phyloP scores from a whole-genome alignment of 2,113 vertebrate species.

The Apaloderma vittatum region DNA sequence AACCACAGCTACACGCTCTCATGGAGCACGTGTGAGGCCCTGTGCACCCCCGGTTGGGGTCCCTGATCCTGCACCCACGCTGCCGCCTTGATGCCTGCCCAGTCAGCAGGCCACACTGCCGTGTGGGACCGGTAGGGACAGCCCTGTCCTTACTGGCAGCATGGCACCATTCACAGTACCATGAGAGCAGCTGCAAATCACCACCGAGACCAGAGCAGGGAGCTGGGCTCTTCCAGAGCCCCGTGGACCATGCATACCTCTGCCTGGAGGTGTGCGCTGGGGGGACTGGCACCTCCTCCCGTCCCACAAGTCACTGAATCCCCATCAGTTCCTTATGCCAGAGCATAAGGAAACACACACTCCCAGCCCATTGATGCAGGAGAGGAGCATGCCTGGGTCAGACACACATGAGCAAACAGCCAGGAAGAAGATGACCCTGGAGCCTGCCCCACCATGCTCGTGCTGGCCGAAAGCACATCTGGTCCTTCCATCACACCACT shows the following conservation, averaged over 20 bases:
- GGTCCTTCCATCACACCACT: neutral
- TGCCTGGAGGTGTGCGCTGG: neutral
- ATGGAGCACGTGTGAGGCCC: neutral
- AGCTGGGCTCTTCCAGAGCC: neutral
- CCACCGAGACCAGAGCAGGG: neutral
- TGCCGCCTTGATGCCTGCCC: neutral
- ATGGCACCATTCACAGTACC: neutral
- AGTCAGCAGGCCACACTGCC: neutral
- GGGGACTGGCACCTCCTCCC: neutral
- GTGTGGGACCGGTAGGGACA: accelerated
- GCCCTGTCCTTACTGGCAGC: neutral
- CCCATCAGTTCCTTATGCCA: neutral
- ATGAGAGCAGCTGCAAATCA: neutral
- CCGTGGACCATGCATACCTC: neutral
- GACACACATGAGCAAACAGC: neutral
- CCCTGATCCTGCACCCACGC: neutral
- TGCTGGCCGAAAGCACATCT: neutral
- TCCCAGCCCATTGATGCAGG: accelerated
- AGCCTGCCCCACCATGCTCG: neutral
- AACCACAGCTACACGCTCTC: conserved; percentile 5
- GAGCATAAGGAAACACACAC: neutral
- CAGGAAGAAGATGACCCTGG: neutral
- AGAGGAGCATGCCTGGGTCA: neutral
- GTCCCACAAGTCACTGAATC: neutral
- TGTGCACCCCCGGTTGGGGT: neutral